Conservation (phyloP, 1,140 invertebrate species). For the Carcinoscorpius rotundicauda region DNA sequence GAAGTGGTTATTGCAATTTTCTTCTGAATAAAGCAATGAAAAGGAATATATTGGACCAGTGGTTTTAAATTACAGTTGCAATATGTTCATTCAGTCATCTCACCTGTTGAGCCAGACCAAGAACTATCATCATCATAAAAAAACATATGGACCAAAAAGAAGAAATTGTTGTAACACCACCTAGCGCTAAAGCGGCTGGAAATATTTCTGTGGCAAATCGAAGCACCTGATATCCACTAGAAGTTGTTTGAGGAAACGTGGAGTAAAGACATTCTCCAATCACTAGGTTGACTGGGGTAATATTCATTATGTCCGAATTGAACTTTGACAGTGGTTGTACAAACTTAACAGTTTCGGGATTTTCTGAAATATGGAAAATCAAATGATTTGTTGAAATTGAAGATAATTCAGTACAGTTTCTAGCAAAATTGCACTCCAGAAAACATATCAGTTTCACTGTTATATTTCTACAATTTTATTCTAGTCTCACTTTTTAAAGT, state of each 20-base stretch:
- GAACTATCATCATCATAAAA: conserved; percentile 69
- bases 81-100: conserved; percentile 3
- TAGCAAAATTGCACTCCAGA: too few relatives aligned
- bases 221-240: conserved; percentile 45
- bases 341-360: too few relatives aligned
- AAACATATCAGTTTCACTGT: too few relatives aligned
- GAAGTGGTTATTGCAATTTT: too few relatives aligned
- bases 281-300: conserved; percentile 17
- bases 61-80: conserved; percentile 1
- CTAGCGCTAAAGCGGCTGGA: conserved; percentile 60
- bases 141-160: conserved; percentile 77
- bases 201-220: conserved; percentile 71
- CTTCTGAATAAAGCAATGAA: too few relatives aligned
- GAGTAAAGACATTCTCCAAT: not conserved
- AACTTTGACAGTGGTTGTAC: not conserved
- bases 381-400: too few relatives aligned
- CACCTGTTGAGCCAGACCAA: conserved; percentile 70
- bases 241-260: not conserved
- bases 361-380: too few relatives aligned
- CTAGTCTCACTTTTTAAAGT: too few relatives aligned
- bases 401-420: too few relatives aligned
- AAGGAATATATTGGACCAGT: too few relatives aligned
- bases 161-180: conserved; percentile 48
- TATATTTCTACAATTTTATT: too few relatives aligned
- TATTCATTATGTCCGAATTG: not conserved